Base-by-base conservation (phyloP, 2,113 vertebrate species). In the Aleadryas rufinucha region DNA sequence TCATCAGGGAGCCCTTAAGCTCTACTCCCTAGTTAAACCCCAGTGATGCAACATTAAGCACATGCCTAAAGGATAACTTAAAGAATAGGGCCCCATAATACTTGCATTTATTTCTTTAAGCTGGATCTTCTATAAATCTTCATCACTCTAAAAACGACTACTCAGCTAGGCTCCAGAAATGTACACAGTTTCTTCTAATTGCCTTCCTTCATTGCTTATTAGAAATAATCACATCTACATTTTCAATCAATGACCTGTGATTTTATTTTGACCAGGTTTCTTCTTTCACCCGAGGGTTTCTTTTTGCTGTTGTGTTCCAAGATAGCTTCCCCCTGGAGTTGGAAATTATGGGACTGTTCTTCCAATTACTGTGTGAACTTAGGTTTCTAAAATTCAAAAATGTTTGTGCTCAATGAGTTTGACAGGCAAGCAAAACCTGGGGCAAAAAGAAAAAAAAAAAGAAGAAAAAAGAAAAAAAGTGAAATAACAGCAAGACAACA, bases 401-500 rank as follows among this genome's bases (percentile, higher is more conserved):
- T n/a, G 23, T 87, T 95, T 80, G 42, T 91, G 70, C 70, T 96
- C 39, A 5, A 87, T 96, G 87, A 33, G 54, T 97, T 97, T 97
- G 96, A 97, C 91, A 97, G 93, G 50, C 85, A 94, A 88, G 87
- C 21, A 90, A 89, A 96, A 93, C 69, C 70, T 65, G 61, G 49
- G 54, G 27, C 11, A 61, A 80, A 90, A 95, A 59, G 2, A 2
- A 49, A 31, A 50, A 7, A 11, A 13, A 11, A 30, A 18, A 30
- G 17, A 11, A n/a, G 6, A 1, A 39, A 64, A 81, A 91, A 87
- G 39, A 13, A 3, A 61, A 79, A 92, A 96, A 96, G 59, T 94
- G 74, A 85, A 97, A 97, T 87, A 97, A 82, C 80, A 91, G 59
- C 90, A 90, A 97, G 84, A 97, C 88, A 97, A 98, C 68, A 95